Percentiles rank a stretch among this genome's conserved stretches.
These are phyloP conservation scores for Caretta caretta DNA, from an alignment of 2,113 vertebrate genomes.

Conservation along the genomic window DNA sequence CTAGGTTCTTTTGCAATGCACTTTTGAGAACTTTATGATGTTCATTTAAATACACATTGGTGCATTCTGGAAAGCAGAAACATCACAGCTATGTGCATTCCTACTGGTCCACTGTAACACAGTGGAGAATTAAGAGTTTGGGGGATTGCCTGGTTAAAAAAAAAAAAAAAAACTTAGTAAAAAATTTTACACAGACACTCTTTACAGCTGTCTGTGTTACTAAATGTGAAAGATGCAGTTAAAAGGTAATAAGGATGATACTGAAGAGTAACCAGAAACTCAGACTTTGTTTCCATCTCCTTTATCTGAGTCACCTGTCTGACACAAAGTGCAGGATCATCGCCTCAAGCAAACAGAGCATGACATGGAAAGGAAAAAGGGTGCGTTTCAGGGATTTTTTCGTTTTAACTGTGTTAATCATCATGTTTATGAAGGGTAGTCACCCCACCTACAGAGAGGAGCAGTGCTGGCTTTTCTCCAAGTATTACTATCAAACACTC, in stretches of 20 bases:
- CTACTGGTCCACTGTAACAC: not conserved
- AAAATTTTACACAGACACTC: fast-evolving
- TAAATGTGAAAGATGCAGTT: fast-evolving
- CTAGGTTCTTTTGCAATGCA: not conserved
- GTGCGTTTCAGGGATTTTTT: not conserved
- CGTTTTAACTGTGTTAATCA: not conserved
- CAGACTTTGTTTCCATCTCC: conserved; percentile 33
- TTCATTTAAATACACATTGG: not conserved
- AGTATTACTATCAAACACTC: not conserved
- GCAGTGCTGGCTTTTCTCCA: not conserved
- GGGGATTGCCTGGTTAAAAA: not conserved
- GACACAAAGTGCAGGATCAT: not conserved
- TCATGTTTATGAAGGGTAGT: not conserved
- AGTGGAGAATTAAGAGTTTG: not conserved
- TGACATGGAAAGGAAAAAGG: conserved; percentile 32
- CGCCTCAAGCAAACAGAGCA: not conserved
- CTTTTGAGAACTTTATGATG: not conserved
- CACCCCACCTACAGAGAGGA: conserved; percentile 28
- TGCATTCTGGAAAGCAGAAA: not conserved
- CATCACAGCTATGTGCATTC: not conserved
- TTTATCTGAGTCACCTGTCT: conserved; percentile 56
- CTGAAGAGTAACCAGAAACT: conserved; percentile 36
- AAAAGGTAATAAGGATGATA: not conserved
- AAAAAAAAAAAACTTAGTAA: not conserved
- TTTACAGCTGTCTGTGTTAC: not conserved